These are phyloP conservation scores for Pyrochroa serraticornis DNA, from an alignment of 2,888 invertebrate genomes.

Conservation along the genomic window DNA sequence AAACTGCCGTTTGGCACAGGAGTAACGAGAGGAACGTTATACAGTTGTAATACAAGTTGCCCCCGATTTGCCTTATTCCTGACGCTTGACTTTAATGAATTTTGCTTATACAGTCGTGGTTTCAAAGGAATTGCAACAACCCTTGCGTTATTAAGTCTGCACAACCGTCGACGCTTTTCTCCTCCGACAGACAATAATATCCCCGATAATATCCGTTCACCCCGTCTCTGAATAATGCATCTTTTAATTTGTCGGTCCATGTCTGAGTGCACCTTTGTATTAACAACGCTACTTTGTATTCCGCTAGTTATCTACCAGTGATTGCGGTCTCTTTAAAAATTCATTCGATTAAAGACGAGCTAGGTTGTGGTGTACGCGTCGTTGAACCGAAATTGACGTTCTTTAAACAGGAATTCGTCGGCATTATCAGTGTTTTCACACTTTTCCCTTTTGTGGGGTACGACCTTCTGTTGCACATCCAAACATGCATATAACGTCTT, in stretches of 20 bases:
- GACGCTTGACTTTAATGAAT: no score
- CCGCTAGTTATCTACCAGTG: slow-evolving; percentile 28
- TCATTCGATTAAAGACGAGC: slow-evolving; percentile 33
- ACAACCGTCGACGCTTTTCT: no score
- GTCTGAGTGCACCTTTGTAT: slow-evolving; percentile 27
- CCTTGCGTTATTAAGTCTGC: no score
- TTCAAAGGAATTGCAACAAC: no score
- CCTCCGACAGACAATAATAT: no score
- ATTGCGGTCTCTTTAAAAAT: slow-evolving; percentile 38
- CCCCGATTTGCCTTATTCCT: no score
- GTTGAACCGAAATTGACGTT: background rate
- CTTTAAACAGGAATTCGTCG: slow-evolving; percentile 10
- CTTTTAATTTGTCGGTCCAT: slow-evolving; percentile 32
- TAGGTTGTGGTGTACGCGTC: background rate
- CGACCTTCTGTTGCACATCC: slow-evolving; percentile 29
- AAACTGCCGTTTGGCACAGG: no score
- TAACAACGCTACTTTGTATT: slow-evolving; percentile 35
- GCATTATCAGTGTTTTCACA: slow-evolving; percentile 31
- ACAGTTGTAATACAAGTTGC: no score
- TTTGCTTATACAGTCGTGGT: no score
- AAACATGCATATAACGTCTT: slow-evolving; percentile 49
- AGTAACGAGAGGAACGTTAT: no score
- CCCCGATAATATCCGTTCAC: no score
- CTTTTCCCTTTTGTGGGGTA: slow-evolving; percentile 26
- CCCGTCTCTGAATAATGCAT: slow-evolving; percentile 34